A percentile compares a stretch with the other conserved stretches of the same genome.
Evolutionary conservation across 2,888 invertebrate species (phyloP).

Genomic region (Panopea generosa): DNA sequence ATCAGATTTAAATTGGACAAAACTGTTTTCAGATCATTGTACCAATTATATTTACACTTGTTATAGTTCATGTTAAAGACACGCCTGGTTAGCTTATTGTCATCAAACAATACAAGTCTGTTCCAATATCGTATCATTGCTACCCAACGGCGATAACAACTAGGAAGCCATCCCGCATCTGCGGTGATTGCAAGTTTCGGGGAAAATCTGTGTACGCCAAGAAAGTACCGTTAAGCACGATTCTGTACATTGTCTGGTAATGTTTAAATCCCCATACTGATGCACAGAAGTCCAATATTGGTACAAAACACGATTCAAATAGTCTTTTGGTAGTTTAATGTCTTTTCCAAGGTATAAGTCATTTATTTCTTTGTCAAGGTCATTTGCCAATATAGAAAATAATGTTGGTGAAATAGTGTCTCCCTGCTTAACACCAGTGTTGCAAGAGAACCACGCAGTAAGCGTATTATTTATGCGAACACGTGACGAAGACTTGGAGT

Average conservation of each 20-base stretch:
- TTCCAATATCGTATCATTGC: conserved; percentile 36
- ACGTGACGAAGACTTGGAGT: neutral
- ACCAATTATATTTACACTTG: conserved; percentile 18
- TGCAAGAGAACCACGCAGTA: conserved; percentile 34
- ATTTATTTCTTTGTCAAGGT: conserved; percentile 28
- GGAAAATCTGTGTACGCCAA: conserved; percentile 39
- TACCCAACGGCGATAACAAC: conserved; percentile 20
- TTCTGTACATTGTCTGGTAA: neutral
- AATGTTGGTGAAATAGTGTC: conserved; percentile 33
- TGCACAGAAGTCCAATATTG: conserved; percentile 3
- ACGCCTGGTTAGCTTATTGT: conserved; percentile 10
- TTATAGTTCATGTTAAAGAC: conserved; percentile 22
- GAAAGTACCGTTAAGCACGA: conserved; percentile 23
- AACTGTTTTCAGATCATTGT: conserved; percentile 14
- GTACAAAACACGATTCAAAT: conserved; percentile 3
- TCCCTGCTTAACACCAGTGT: conserved; percentile 25
- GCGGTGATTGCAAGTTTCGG: conserved; percentile 30
- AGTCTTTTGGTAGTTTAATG: conserved; percentile 3
- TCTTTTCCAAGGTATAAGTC: conserved; percentile 22
- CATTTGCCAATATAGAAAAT: conserved; percentile 25
- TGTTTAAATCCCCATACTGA: conserved; percentile 6
- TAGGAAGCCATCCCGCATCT: conserved; percentile 41
- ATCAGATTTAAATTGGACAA: neutral
- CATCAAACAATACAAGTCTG: conserved; percentile 17
- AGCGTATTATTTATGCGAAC: conserved; percentile 30